These are phyloP conservation scores for Biston betularia DNA, from an alignment of 2,888 invertebrate genomes.

Conservation along the genomic window DNA sequence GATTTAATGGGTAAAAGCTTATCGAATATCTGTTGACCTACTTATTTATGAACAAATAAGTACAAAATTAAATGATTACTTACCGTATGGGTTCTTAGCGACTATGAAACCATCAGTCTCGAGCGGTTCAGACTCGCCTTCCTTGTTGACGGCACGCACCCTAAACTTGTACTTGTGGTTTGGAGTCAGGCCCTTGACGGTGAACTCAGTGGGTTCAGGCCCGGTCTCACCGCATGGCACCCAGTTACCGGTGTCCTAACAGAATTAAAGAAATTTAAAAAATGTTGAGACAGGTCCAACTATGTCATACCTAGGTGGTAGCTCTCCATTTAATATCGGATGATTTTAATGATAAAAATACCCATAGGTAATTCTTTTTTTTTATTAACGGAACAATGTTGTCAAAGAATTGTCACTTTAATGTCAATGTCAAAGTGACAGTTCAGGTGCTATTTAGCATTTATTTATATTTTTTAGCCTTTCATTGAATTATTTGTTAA, in stretches of 20 bases:
- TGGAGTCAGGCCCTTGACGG: constrained; percentile 95
- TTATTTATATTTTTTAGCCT: no score
- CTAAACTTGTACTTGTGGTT: constrained; percentile 99
- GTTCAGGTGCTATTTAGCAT: no score
- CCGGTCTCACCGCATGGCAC: constrained; percentile 97
- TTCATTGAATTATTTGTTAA: no score
- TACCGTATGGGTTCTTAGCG: constrained; percentile 98
- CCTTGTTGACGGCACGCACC: constrained; percentile 98
- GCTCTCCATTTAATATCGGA: no score
- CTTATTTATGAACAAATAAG: not conserved
- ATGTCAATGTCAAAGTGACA: no score
- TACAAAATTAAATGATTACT: constrained; percentile 46
- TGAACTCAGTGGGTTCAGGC: constrained; percentile 92
- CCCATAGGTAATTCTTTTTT: no score
- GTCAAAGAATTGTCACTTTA: no score
- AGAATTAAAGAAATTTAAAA: not conserved
- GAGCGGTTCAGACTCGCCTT: constrained; percentile 98
- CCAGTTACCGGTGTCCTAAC: constrained; percentile 96
- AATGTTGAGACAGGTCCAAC: no score
- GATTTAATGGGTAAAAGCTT: no score
- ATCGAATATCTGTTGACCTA: not conserved
- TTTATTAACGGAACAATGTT: no score
- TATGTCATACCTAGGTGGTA: no score
- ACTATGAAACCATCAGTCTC: constrained; percentile 95
- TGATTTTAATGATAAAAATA: no score